Conservation (phyloP, 2,888 invertebrate species). For the Acrocyrtus sp. region DNA sequence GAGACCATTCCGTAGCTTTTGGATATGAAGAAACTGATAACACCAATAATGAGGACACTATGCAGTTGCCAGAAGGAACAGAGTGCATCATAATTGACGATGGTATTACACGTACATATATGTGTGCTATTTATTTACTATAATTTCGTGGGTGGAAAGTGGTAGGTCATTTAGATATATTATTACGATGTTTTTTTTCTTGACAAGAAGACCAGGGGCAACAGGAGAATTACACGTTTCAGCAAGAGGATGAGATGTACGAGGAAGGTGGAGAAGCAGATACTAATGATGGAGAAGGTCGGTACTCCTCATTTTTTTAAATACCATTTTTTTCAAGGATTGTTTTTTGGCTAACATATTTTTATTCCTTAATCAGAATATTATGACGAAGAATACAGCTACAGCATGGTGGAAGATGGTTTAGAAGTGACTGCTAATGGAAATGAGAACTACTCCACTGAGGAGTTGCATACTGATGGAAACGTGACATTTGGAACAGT, state of each 20-base stretch:
- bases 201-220: constrained; percentile 35
- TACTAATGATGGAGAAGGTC: constrained; percentile 21
- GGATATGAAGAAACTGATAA: constrained; percentile 14
- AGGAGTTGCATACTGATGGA: constrained; percentile 38
- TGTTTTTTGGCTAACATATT: neutral
- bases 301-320: neutral
- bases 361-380: constrained; percentile 24
- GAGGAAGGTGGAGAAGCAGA: constrained; percentile 3
- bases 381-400: constrained; percentile 31
- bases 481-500: constrained; percentile 47
- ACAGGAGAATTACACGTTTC: constrained; percentile 16
- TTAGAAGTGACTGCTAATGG: constrained; percentile 1
- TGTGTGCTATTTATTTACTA: too few relatives aligned
- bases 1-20: constrained; percentile 31
- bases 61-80: constrained; percentile 37
- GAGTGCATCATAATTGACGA: constrained; percentile 40
- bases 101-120: too few relatives aligned
- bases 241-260: constrained; percentile 25
- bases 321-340: neutral
- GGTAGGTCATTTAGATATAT: too few relatives aligned
- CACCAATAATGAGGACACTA: constrained; percentile 5
- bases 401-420: constrained; percentile 20
- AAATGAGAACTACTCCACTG: constrained; percentile 21
- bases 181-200: too few relatives aligned
- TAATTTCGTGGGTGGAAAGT: too few relatives aligned